These are phyloP conservation scores for Diloba caeruleocephala DNA, from an alignment of 2,888 invertebrate species.

Conservation along the genomic window DNA sequence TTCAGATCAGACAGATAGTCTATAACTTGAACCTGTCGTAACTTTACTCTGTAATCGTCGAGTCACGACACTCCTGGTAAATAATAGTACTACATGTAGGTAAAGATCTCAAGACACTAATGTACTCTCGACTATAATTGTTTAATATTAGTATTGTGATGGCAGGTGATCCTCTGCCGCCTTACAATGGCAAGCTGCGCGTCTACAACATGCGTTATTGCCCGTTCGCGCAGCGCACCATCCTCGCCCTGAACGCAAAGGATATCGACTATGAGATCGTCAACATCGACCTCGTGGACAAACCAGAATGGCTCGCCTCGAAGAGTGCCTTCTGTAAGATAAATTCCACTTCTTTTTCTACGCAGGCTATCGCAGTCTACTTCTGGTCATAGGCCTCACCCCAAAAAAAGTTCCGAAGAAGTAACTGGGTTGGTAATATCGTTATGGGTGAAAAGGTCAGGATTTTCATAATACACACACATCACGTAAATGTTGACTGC, in stretches of 20 bases:
- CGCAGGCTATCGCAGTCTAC: neutral
- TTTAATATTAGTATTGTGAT: neutral
- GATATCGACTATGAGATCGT: slow-evolving; percentile 93
- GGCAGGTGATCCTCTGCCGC: slow-evolving; percentile 91
- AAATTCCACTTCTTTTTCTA: neutral
- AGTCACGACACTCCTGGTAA: too few relatives aligned
- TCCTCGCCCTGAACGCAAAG: slow-evolving; percentile 93
- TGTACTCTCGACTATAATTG: neutral
- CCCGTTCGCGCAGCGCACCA: slow-evolving; percentile 93
- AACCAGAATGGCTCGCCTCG: slow-evolving; percentile 94
- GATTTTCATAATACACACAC: too few relatives aligned
- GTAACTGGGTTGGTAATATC: too few relatives aligned
- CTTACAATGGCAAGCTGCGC: slow-evolving; percentile 91
- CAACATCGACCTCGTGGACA: slow-evolving; percentile 91
- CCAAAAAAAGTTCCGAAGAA: too few relatives aligned
- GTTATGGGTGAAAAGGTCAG: too few relatives aligned
- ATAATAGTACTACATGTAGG: too few relatives aligned
- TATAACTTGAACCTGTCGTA: too few relatives aligned
- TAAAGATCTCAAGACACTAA: too few relatives aligned
- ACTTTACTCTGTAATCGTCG: too few relatives aligned
- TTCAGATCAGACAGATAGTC: too few relatives aligned
- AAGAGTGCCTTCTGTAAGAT: slow-evolving; percentile 89
- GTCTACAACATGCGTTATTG: slow-evolving; percentile 95
- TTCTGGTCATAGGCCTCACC: too few relatives aligned
- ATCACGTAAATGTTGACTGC: too few relatives aligned